These are phyloP conservation scores for Peromyscus californicus DNA, from an alignment of 2,113 vertebrate species.

Conservation along the genomic window DNA sequence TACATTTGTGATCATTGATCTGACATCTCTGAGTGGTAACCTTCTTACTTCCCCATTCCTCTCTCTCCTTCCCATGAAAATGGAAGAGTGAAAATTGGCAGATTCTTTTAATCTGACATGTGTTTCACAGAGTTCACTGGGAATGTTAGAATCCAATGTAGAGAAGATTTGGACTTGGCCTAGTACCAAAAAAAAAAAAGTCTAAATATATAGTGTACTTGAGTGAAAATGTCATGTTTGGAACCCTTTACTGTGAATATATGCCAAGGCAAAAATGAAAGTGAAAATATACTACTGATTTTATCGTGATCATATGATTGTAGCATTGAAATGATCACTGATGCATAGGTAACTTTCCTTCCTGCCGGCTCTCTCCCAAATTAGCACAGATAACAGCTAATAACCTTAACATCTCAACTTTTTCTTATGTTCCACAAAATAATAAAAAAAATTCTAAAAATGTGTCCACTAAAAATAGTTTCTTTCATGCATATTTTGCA, in stretches of 20 bases:
- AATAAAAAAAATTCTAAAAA: background rate
- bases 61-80: slow-evolving; percentile 16
- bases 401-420: background rate
- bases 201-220: background rate
- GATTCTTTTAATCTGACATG: background rate
- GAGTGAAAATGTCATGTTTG: background rate
- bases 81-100: background rate
- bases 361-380: fast-evolving
- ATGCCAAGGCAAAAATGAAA: background rate
- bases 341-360: background rate
- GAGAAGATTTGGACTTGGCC: background rate
- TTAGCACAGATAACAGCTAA: fast-evolving
- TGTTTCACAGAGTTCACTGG: background rate
- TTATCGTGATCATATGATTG: background rate
- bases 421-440: background rate
- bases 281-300: too few species aligned
- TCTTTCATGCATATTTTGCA: background rate
- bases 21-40: background rate
- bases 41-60: background rate
- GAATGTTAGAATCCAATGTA: background rate
- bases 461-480: background rate
- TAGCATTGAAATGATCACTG: background rate
- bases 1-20: background rate
- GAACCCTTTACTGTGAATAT: background rate
- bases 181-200: background rate